phyloP scores from a whole-genome alignment of 2,888 invertebrate genomes.

The Ectemnius continuus region DNA sequence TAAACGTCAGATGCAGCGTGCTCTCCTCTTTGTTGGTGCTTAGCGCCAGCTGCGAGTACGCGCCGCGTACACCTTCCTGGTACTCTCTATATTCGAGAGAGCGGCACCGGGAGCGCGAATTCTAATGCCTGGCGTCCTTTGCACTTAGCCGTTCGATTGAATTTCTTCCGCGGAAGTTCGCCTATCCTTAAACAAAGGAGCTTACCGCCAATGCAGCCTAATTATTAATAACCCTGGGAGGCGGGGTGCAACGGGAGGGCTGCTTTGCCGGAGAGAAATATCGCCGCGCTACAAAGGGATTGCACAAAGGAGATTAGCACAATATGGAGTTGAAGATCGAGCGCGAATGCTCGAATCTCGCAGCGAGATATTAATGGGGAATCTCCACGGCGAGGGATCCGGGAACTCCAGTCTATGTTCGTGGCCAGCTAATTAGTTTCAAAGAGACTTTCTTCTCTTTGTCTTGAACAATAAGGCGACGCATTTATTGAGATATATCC shows the following conservation, averaged over 20 bases:
- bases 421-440: too few relatives aligned
- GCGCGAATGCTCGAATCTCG: not conserved
- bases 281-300: conserved; percentile 1
- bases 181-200: conserved; percentile 34
- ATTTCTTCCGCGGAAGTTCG: conserved; percentile 56
- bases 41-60: conserved; percentile 24
- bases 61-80: too few relatives aligned
- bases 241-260: conserved; percentile 10
- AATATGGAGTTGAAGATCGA: not conserved
- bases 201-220: conserved; percentile 27
- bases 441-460: too few relatives aligned
- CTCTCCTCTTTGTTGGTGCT: conserved; percentile 61
- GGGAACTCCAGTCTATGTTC: too few relatives aligned
- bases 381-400: not conserved
- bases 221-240: conserved; percentile 12
- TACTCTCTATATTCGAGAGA: conserved; percentile 23
- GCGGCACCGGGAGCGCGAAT: conserved; percentile 44
- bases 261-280: not conserved
- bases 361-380: not conserved
- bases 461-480: too few relatives aligned
- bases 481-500: too few relatives aligned
- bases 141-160: conserved; percentile 52
- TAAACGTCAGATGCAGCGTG: conserved; percentile 66
- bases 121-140: conserved; percentile 51
- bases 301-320: conserved; percentile 5